Base-by-base conservation (phyloP, 2,888 invertebrate genomes). In the Cosmia trapezina region DNA sequence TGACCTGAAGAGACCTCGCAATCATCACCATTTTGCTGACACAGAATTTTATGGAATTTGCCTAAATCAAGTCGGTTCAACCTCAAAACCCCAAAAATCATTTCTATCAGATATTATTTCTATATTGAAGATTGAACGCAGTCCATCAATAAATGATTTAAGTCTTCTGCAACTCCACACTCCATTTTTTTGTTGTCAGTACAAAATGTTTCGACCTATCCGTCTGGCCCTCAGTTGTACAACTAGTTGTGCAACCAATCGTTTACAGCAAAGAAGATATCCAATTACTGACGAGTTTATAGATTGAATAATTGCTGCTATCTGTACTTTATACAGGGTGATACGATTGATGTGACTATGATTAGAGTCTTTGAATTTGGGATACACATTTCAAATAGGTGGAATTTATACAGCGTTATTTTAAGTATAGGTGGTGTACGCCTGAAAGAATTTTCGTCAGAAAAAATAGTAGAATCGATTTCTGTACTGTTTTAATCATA, bases 221-320 rank as follows among this genome's bases (percentile, higher is more conserved):
- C 22, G 14, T 67, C 61, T 0, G 28, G 0, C 73, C 9, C 66
- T 62, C 37, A 49, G 67, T 78, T 28, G 43, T 4, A 19, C 70
- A 22, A 80, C 70, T 8, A 61, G 65, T 76, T 43, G 59, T 4
- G 19, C 64, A 14, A 80, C 66, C 7, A 69, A 54, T 75, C 43
- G 56, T 49, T 49, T 47, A 54, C 49, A 61, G 71, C 73, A 72
- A 63, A 76, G 75, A 54, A 77, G 70, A 74, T 80, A 80, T 76
- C 78, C 81, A 83, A 83, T 84, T 84, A 84, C 78, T 37, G 68
- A 49, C 59, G 53, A 78, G 73, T 75, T 78, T 83, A 83, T 84
- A 76, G 70, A 76, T 76, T 82, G 77, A 66, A 65, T 81, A 75
- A 83, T 83, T 75, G 67, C 56, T 75, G 71, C 19, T 65, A 67